A percentile compares a stretch with the other conserved stretches of the same genome.
These are phyloP conservation scores for Morelia viridis DNA, from an alignment of 2,797 vertebrate species.

Conservation along the genomic window DNA sequence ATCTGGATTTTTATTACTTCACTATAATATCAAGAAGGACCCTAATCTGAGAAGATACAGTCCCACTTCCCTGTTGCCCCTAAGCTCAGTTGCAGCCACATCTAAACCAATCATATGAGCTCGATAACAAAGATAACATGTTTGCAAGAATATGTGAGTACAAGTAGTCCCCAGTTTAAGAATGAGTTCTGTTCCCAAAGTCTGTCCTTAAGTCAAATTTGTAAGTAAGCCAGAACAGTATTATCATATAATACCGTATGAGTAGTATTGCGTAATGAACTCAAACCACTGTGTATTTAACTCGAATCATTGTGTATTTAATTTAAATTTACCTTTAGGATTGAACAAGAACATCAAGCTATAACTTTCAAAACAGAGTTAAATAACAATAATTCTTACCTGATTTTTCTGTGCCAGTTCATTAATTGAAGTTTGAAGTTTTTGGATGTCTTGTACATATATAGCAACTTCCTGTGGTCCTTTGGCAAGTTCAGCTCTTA, in stretches of 20 bases:
- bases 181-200: too few species aligned
- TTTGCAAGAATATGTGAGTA: not conserved
- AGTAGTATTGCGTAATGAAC: too few species aligned
- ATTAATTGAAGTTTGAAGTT: slow-evolving; percentile 84
- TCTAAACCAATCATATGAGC: not conserved
- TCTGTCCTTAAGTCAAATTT: too few species aligned
- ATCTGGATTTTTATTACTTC: not conserved
- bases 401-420: slow-evolving; percentile 88
- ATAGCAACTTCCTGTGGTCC: slow-evolving; percentile 94
- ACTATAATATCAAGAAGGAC: not conserved
- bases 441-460: slow-evolving; percentile 90
- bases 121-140: not conserved
- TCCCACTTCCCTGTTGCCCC: too few species aligned
- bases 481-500: slow-evolving; percentile 91
- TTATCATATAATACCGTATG: too few species aligned
- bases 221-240: too few species aligned
- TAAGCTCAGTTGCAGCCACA: not conserved
- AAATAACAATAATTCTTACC: slow-evolving; percentile 74
- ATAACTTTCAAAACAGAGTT: not conserved
- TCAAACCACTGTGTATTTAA: too few species aligned
- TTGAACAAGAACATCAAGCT: not conserved
- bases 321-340: not conserved
- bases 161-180: too few species aligned
- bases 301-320: too few species aligned
- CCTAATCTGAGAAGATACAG: not conserved